These are phyloP conservation scores for Anarrhichthys ocellatus DNA, from an alignment of 2,113 vertebrate species.

Conservation along the genomic window DNA sequence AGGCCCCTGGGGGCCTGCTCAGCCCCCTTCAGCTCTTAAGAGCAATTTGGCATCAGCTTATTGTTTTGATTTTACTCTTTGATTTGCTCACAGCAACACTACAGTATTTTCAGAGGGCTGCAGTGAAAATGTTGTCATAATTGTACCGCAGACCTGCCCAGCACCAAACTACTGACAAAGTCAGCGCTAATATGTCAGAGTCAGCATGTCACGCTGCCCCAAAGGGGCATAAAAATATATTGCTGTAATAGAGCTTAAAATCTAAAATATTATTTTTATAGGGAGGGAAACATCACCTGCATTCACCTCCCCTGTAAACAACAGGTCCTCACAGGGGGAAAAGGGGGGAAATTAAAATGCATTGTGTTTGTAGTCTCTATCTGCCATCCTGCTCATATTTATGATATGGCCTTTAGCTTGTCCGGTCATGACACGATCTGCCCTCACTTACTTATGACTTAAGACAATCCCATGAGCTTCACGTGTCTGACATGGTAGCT, in stretches of 20 bases:
- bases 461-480: constrained; percentile 22
- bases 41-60: not conserved
- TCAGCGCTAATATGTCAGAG: no score
- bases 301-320: not conserved
- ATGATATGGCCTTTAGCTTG: constrained; percentile 49
- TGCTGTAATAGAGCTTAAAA: not conserved
- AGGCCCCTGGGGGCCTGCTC: no score
- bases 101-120: not conserved
- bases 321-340: not conserved
- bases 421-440: not conserved
- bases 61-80: not conserved
- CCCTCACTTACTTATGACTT: constrained; percentile 16
- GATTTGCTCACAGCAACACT: not conserved
- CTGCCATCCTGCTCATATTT: constrained; percentile 57
- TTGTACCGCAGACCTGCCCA: not conserved
- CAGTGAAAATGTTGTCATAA: not conserved
- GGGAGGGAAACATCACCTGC: not conserved
- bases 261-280: not conserved
- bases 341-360: constrained; percentile 38
- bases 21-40: not conserved
- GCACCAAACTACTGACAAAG: not conserved
- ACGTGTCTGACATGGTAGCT: not conserved
- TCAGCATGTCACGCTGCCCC: fast-evolving
- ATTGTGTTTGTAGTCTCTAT: constrained; percentile 42
- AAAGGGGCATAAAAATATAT: not conserved